Evolutionary conservation across 1,140 invertebrate species (phyloP).

Genomic region (Drosophila prosaltans): DNA sequence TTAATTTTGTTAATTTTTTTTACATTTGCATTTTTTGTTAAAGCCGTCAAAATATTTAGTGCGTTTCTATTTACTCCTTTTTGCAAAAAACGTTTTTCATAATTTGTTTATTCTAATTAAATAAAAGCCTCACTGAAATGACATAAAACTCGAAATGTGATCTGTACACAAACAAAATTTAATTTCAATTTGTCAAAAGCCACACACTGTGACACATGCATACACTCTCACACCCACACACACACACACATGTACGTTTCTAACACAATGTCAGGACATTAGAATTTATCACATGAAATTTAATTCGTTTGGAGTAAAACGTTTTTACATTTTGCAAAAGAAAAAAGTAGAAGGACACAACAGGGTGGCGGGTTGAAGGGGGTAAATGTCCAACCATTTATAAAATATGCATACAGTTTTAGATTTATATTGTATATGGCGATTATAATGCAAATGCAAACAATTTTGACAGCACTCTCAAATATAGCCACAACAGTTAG

Average conservation of each 20-base stretch:
- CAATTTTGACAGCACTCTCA: constrained; percentile 70
- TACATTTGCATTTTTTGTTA: neutral
- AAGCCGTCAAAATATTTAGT: constrained; percentile 25
- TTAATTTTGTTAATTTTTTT: too few species aligned
- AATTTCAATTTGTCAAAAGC: constrained; percentile 64
- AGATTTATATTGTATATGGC: constrained; percentile 70
- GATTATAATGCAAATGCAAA: constrained; percentile 78
- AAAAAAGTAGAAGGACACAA: neutral
- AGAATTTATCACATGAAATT: constrained; percentile 72
- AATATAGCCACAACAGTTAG: constrained; percentile 6
- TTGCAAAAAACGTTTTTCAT: constrained; percentile 34
- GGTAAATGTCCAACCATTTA: constrained; percentile 34
- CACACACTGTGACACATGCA: constrained; percentile 28
- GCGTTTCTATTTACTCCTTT: constrained; percentile 21
- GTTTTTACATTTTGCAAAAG: constrained; percentile 39
- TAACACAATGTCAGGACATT: constrained; percentile 44
- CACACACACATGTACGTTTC: constrained; percentile 29
- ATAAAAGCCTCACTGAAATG: constrained; percentile 44
- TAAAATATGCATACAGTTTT: constrained; percentile 70
- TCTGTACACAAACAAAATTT: constrained; percentile 60
- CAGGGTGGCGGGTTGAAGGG: neutral
- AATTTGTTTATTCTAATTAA: constrained; percentile 53
- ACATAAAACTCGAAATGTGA: constrained; percentile 50
- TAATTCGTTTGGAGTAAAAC: constrained; percentile 59
- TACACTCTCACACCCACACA: neutral